Base-by-base conservation (phyloP, 2,797 vertebrate species). In the Mico argentatus region DNA sequence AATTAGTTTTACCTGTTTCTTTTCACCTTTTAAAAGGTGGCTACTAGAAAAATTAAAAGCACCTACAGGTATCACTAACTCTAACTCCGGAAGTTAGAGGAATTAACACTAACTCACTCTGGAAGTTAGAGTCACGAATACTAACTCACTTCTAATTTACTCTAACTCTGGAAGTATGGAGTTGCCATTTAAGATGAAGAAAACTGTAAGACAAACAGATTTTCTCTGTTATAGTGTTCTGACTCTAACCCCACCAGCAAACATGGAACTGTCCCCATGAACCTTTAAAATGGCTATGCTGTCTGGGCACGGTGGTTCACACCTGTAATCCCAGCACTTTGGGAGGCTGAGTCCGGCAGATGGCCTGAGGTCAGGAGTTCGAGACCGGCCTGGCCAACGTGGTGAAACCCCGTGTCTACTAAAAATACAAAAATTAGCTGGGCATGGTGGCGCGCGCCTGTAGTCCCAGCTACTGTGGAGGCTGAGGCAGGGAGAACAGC, bases 1-100 rank as follows among this genome's bases (percentile, higher is more conserved):
- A 76, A 64, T 82, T 81, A 88, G n/a, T 64, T 86, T 92, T 50
- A 75, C 30, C 11, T 75, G 55, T 83, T 76, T 75, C 7, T 87
- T 80, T 80, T 81, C 61, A 41, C 44, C 7, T 48, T 85, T 85
- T 61, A 75, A 88, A 75, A 76, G 46, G 41, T 39, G 33, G 48
- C 36, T 48, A 57, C 2, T 44, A 85, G 59, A 86, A 79, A 79
- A 79, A 24, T 67, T 44, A 83, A 94, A 72, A 85, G 20, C 59
- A 72, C 64, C n/a, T 48, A 59, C 30, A 44, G 44, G 6, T 46
- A n/a, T 64, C 67, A 75, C 50, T 52, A 52, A 52, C 50, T 52
- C 50, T 19, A 19, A 52, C 50, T 50, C 50, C 19, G 17, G 50
- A 52, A 52, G 50, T 52, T 52, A 52, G 50, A 52, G 50, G 50